A percentile compares a stretch with the other conserved stretches of the same genome.
These are phyloP conservation scores for Phrynocephalus forsythii DNA, from an alignment of 2,797 vertebrate species.

Conservation along the genomic window DNA sequence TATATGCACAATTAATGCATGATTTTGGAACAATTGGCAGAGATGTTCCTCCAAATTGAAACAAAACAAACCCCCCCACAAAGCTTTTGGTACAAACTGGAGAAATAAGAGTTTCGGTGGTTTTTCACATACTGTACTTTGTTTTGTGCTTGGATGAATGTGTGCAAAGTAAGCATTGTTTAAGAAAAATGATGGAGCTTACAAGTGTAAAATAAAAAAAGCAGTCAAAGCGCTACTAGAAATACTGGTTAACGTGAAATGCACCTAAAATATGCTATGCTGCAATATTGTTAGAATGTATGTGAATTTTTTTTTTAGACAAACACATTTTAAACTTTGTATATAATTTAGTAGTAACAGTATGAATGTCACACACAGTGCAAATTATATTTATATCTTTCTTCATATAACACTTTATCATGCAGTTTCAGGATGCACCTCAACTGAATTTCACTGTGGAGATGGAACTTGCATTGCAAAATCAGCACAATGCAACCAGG, in stretches of 20 bases:
- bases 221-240: not conserved
- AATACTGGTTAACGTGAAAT: not conserved
- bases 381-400: constrained; percentile 8
- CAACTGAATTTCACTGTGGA: constrained; percentile 90
- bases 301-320: not conserved
- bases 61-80: no score
- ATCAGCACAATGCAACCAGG: constrained; percentile 93
- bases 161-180: not conserved
- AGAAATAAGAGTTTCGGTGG: no score
- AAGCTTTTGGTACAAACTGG: no score
- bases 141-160: not conserved
- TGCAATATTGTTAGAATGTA: not conserved
- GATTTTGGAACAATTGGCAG: no score
- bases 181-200: not conserved
- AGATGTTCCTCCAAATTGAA: no score
- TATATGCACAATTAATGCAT: no score
- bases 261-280: not conserved
- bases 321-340: not conserved
- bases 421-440: constrained; percentile 79
- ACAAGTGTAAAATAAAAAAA: not conserved
- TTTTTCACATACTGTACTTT: no score
- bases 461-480: constrained; percentile 90
- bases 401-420: not conserved
- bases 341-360: not conserved
- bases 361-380: not conserved